Base-by-base conservation (phyloP, 2,888 invertebrate species). In the Exocentrus adspersus region DNA sequence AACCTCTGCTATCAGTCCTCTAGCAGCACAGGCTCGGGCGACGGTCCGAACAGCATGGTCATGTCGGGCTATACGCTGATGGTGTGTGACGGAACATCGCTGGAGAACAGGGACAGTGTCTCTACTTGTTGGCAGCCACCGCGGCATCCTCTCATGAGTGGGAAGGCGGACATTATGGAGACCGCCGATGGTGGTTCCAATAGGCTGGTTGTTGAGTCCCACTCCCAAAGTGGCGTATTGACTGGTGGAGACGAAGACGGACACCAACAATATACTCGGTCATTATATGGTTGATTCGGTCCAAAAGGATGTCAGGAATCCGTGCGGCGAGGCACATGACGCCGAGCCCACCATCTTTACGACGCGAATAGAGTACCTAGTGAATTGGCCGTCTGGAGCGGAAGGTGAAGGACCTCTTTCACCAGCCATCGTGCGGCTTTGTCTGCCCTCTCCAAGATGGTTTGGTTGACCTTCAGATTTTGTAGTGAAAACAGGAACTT, bases 41-140 rank as follows among this genome's bases (percentile, higher is more conserved):
- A 66, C 17, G 14, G 45, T 52, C 14, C 32, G 16, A 1, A 58
- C 66, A 0, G 50, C 54, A 7, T 60, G 51, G 62, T 67, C 59
- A 50, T 69, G 67, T 2, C 69, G 19, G 4, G 14, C 52, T 48
- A 70, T 2, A 43, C 64, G 2, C 32, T 54, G 28, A 28, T 30
- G 28, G 9, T 64, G 48, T 21, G 65, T 65, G 12, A 30, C 50
- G 7, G 69, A 67, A 24, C 69, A 69, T 4, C 62, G 46, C 41
- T 69, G 69, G 0, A 69, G 53, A 0, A 68, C 60, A 30, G 69
- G 14, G 43, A 58, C 1, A 67, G 32, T 0, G 64, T 54, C 21
- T 69, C 64, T 6, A 17, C 16, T n/a, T 37, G 37, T 7, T 32
- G 12, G 42, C 64, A 67, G 0, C 57, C 54, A 0, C 64, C 64